Conservation (phyloP, 2,113 vertebrate genomes). For the Macrotis lagotis region DNA sequence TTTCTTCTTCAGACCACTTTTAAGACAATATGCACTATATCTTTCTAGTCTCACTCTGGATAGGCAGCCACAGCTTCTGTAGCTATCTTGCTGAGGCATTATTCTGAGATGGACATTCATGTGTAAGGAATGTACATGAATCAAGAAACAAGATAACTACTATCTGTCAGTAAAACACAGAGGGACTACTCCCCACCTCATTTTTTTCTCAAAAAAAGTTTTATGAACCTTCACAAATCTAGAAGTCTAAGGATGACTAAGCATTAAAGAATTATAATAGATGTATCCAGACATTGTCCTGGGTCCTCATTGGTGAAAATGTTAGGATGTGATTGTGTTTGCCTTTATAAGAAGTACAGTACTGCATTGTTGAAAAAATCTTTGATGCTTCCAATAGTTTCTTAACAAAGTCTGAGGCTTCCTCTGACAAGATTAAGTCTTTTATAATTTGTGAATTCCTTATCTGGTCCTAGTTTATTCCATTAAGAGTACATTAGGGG, state of each 20-base stretch:
- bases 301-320: background rate
- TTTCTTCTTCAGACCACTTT: constrained; percentile 25
- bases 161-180: background rate
- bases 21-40: constrained; percentile 22
- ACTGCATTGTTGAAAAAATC: background rate
- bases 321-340: background rate
- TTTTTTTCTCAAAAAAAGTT: background rate
- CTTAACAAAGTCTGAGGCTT: background rate
- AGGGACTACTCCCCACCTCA: background rate
- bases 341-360: background rate
- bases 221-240: constrained; percentile 44
- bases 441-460: background rate
- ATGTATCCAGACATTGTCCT: background rate
- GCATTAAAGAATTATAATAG: background rate
- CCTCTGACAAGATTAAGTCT: background rate
- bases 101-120: background rate
- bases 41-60: background rate
- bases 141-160: background rate
- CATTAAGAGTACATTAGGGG: background rate
- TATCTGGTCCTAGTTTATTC: background rate
- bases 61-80: background rate
- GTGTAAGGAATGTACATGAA: background rate
- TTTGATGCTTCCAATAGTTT: background rate
- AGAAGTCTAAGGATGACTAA: constrained; percentile 6
- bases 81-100: background rate